A percentile compares a stretch with the other conserved stretches of the same genome.
phyloP scores from a whole-genome alignment of 2,797 vertebrate genomes.

The Botia kubotai region DNA sequence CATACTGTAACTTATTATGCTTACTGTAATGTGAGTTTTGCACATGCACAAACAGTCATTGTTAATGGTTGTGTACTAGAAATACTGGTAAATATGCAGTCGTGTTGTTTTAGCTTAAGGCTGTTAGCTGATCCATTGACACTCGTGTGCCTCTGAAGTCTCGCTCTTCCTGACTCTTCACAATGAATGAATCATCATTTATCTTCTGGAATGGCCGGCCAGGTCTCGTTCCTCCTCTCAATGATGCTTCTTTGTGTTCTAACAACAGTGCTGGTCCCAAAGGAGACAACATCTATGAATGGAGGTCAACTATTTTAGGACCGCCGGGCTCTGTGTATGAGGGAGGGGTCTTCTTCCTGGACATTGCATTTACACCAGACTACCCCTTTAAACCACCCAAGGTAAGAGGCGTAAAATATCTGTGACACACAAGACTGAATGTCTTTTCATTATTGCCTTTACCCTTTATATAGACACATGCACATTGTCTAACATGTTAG shows the following conservation, averaged over 20 bases:
- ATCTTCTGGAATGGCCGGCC: not conserved
- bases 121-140: not conserved
- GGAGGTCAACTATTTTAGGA: constrained; percentile 89
- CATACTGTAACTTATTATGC: too few species aligned
- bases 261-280: constrained; percentile 84
- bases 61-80: not conserved
- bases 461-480: not conserved
- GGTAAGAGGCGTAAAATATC: constrained; percentile 71
- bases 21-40: too few species aligned
- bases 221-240: constrained; percentile 16
- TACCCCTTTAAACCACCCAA: constrained; percentile 92
- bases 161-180: not conserved
- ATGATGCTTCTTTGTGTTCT: constrained; percentile 21
- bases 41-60: not conserved
- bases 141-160: not conserved
- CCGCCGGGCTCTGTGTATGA: constrained; percentile 90
- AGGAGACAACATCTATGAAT: constrained; percentile 90
- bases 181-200: constrained; percentile 38
- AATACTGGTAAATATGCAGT: not conserved
- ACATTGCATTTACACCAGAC: constrained; percentile 89
- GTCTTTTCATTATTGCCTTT: not conserved
- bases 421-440: not conserved
- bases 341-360: constrained; percentile 89
- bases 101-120: not conserved
- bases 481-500: too few species aligned